Conservation (phyloP, 2,888 invertebrate genomes). For the Nephrotoma appendiculata region DNA sequence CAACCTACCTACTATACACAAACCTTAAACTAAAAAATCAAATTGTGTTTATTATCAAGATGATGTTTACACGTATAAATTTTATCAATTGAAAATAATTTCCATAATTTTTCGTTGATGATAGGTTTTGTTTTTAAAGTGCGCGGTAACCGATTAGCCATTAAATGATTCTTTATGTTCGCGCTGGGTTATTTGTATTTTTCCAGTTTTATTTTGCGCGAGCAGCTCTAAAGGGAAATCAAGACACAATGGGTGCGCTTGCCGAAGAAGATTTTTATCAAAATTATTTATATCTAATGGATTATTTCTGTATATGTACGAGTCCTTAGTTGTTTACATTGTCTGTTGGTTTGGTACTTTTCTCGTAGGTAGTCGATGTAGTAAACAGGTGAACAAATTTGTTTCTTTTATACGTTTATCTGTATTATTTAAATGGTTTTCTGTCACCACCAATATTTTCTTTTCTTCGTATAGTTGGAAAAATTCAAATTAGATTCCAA, state of each 20-base stretch:
- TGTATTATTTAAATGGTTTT: no score
- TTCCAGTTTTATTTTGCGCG: neutral
- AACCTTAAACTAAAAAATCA: neutral
- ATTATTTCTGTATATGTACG: neutral
- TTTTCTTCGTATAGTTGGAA: no score
- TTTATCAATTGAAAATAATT: neutral
- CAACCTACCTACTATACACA: no score
- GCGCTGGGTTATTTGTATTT: neutral
- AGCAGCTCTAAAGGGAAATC: neutral
- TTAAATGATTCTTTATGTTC: neutral
- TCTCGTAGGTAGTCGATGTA: no score
- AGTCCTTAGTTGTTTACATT: neutral
- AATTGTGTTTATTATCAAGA: neutral
- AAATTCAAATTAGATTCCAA: no score
- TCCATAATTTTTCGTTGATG: neutral
- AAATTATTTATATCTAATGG: neutral
- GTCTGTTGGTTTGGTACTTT: neutral
- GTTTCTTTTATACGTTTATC: no score
- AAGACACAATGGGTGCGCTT: neutral
- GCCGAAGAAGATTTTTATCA: neutral
- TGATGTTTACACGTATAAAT: neutral
- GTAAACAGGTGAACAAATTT: no score
- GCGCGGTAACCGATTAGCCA: neutral
- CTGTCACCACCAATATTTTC: no score
- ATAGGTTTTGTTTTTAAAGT: neutral